A percentile compares a stretch with the other conserved stretches of the same genome.
These are phyloP conservation scores for Nasonia giraulti DNA, from an alignment of 1,140 invertebrate species.

Conservation along the genomic window DNA sequence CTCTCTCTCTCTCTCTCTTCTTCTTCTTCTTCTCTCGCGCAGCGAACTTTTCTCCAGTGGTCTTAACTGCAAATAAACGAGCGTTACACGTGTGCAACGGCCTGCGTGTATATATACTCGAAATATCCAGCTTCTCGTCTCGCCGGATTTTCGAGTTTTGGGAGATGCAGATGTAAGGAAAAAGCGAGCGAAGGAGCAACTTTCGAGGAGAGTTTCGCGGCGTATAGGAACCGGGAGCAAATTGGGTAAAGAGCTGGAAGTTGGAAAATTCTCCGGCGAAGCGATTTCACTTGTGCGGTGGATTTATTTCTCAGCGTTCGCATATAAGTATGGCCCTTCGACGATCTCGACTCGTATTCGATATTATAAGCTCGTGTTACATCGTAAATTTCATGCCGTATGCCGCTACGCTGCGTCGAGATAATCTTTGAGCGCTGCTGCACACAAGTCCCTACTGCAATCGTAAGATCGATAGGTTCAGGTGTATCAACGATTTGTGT, in stretches of 20 bases:
- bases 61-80: slow-evolving; percentile 26
- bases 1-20: neutral
- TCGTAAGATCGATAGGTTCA: neutral
- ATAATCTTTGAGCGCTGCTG: neutral
- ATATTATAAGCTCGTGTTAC: too few relatives aligned
- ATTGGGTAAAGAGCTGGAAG: neutral
- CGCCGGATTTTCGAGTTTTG: slow-evolving; percentile 6
- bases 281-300: neutral
- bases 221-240: neutral
- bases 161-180: neutral
- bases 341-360: too few relatives aligned
- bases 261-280: neutral
- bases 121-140: slow-evolving; percentile 29
- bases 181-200: neutral
- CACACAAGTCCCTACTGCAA: neutral
- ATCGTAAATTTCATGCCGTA: neutral
- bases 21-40: neutral
- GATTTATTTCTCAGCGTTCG: neutral
- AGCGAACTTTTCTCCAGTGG: slow-evolving; percentile 16
- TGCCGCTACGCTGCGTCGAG: too few relatives aligned
- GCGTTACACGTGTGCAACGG: neutral
- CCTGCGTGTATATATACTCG: neutral
- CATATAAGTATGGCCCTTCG: neutral
- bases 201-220: neutral
- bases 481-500: neutral